These are phyloP conservation scores for Epizoanthus illoricatus DNA, from an alignment of 92 coral and sea anemone genomes.

Conservation along the genomic window DNA sequence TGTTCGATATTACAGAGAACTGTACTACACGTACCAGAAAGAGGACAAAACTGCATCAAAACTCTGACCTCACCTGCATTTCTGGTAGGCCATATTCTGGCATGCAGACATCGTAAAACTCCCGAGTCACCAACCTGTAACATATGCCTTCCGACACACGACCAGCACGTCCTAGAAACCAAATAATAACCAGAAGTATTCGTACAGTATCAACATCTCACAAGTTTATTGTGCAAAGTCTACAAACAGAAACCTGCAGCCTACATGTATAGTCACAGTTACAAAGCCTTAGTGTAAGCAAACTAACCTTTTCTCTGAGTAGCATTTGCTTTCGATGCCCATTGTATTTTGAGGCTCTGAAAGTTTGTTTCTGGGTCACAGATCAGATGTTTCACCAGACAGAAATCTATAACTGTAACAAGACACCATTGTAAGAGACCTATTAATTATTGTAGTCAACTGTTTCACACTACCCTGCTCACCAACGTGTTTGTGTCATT, in stretches of 20 bases:
- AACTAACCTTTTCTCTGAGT: constrained; percentile 86
- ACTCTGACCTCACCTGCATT: constrained; percentile 69
- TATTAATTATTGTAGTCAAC: background rate
- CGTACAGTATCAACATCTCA: background rate
- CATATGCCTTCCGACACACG: constrained; percentile 94
- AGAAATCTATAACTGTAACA: constrained; percentile 85
- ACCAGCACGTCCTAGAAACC: constrained; percentile 90
- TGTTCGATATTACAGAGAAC: background rate
- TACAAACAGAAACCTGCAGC: background rate
- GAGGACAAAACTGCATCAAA: background rate
- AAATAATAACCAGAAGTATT: background rate
- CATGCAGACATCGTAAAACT: constrained; percentile 76
- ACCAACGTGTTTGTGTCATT: too few species aligned
- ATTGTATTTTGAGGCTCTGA: constrained; percentile 81
- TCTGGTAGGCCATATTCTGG: constrained; percentile 92
- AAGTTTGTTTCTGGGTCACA: constrained; percentile 95
- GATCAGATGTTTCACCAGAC: constrained; percentile 82
- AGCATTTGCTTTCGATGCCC: constrained; percentile 88
- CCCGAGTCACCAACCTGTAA: constrained; percentile 77
- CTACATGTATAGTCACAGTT: too few species aligned
- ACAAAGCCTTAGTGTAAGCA: background rate
- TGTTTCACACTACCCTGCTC: too few species aligned
- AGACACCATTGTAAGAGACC: background rate
- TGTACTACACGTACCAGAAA: background rate
- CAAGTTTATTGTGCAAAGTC: background rate